phyloP scores from a whole-genome alignment of 2,797 vertebrate genomes.

The Peromyscus nudipes region DNA sequence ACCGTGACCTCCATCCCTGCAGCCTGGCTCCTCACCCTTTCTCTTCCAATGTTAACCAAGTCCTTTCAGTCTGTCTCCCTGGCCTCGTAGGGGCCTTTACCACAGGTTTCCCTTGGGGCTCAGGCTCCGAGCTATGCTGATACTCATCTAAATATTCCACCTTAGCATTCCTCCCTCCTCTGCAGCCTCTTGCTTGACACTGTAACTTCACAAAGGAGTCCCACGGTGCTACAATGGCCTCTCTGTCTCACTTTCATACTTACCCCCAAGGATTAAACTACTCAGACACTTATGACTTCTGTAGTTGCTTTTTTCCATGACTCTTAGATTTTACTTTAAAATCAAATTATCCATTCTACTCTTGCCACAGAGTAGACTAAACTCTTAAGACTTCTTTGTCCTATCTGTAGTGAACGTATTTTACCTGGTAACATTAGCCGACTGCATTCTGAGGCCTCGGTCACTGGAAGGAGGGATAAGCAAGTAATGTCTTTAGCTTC shows the following conservation, averaged over 20 bases:
- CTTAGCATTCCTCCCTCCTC: background rate
- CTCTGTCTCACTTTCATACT: background rate
- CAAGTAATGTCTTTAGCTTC: slow-evolving; percentile 94
- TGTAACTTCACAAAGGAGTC: background rate
- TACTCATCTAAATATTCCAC: background rate
- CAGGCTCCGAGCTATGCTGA: background rate
- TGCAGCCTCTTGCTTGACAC: background rate
- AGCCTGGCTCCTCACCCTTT: slow-evolving; percentile 7
- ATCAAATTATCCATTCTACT: slow-evolving; percentile 35
- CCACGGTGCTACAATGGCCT: background rate
- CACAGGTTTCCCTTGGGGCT: background rate
- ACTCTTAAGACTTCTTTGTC: slow-evolving; percentile 28
- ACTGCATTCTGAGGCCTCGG: slow-evolving; percentile 94
- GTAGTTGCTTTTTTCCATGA: slow-evolving; percentile 35
- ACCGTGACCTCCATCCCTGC: background rate
- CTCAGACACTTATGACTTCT: background rate
- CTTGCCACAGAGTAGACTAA: background rate
- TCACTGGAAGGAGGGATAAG: slow-evolving; percentile 94
- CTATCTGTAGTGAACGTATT: slow-evolving; percentile 22
- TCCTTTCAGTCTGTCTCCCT: background rate
- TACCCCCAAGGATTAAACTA: background rate
- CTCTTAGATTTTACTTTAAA: slow-evolving; percentile 43
- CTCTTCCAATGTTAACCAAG: background rate
- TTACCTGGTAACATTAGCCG: slow-evolving; percentile 96
- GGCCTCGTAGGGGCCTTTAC: background rate